Evolutionary conservation across 2,797 vertebrate genomes (phyloP).

Genomic region (Erithacus rubecula): DNA sequence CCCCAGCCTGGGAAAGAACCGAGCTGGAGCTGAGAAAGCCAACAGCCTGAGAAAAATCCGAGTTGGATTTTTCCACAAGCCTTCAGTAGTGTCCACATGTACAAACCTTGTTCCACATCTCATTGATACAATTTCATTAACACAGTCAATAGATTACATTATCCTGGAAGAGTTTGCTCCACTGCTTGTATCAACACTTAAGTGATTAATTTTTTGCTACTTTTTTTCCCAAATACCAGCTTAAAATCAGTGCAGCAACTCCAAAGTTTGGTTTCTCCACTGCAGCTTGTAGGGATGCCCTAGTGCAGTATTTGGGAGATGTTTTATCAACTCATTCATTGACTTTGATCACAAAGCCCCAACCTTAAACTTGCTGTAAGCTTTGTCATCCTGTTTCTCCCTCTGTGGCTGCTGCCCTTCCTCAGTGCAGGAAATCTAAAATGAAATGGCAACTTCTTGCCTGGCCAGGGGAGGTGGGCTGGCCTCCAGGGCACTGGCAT

Average conservation of each 20-base stretch:
- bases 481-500: neutral
- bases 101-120: neutral
- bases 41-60: no score
- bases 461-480: neutral
- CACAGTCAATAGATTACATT: neutral
- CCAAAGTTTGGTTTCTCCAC: neutral
- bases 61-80: no score
- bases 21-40: no score
- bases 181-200: neutral
- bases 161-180: neutral
- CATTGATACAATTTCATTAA: neutral
- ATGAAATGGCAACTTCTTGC: neutral
- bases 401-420: neutral
- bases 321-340: neutral
- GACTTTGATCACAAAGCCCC: neutral
- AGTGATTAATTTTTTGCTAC: neutral
- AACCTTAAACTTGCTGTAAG: neutral
- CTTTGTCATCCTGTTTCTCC: neutral
- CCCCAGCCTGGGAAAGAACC: no score
- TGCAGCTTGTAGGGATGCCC: neutral
- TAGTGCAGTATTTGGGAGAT: neutral
- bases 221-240: neutral
- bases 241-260: neutral
- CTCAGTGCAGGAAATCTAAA: neutral
- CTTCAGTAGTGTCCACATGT: neutral